Evolutionary conservation across 2,888 invertebrate genomes (phyloP).

Genomic region (Alitta virens): DNA sequence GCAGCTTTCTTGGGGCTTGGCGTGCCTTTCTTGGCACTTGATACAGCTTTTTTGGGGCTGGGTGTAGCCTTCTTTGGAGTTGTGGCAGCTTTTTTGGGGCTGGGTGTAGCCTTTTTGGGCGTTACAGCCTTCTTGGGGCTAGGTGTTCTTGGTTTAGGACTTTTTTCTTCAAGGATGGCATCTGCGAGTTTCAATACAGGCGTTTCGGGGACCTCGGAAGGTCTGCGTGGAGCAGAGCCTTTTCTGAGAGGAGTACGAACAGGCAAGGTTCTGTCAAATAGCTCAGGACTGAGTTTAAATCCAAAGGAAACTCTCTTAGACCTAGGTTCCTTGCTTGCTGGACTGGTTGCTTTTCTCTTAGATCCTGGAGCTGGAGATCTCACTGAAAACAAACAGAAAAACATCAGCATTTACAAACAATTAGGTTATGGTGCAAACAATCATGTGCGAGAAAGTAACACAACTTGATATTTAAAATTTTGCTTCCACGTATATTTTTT

Average conservation of each 20-base stretch:
- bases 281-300: conserved; percentile 57
- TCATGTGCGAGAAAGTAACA: too few relatives aligned
- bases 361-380: neutral
- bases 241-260: conserved; percentile 46
- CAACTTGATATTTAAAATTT: too few relatives aligned
- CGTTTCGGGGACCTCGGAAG: too few relatives aligned
- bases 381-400: neutral
- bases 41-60: neutral
- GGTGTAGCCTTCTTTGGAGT: neutral
- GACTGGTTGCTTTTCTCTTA: neutral
- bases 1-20: conserved; percentile 9
- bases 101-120: conserved; percentile 3
- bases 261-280: conserved; percentile 57
- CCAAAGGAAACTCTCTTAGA: conserved; percentile 58
- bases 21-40: conserved; percentile 17
- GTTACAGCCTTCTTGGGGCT: conserved; percentile 3
- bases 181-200: too few relatives aligned
- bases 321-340: conserved; percentile 3
- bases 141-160: neutral
- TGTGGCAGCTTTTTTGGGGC: conserved; percentile 12
- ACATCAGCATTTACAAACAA: too few relatives aligned
- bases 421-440: too few relatives aligned
- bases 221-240: neutral
- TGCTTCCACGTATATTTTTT: too few relatives aligned
- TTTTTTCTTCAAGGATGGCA: too few relatives aligned